Conservation (phyloP, 2,113 vertebrate genomes). For the Tringa solitaria region DNA sequence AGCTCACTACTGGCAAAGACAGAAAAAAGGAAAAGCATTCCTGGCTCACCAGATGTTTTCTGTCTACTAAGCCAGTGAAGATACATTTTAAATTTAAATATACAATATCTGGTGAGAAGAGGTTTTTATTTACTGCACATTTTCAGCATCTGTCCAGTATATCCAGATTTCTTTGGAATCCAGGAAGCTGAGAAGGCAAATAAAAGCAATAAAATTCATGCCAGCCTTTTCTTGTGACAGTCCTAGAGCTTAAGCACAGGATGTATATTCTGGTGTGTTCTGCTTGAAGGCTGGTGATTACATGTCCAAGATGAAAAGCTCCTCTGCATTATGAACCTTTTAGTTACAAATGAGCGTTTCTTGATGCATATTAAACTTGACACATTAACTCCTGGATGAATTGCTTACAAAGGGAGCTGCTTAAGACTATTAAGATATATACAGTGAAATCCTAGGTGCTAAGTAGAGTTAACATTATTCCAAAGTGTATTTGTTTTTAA, state of each 20-base stretch:
- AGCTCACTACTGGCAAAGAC: not conserved
- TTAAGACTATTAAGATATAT: slow-evolving; percentile 63
- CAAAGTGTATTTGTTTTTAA: slow-evolving; percentile 52
- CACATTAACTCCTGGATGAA: slow-evolving; percentile 62
- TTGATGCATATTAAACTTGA: slow-evolving; percentile 63
- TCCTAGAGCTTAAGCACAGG: not conserved
- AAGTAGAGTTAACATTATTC: slow-evolving; percentile 63
- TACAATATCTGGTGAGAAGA: not conserved
- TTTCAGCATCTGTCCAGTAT: not conserved
- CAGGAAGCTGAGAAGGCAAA: not conserved
- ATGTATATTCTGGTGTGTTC: not conserved
- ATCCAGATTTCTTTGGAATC: not conserved
- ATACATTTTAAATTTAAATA: not conserved
- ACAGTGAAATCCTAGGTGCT: slow-evolving; percentile 48
- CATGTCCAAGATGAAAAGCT: slow-evolving; percentile 49
- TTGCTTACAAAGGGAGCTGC: slow-evolving; percentile 58
- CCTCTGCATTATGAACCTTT: slow-evolving; percentile 53
- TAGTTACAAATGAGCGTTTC: slow-evolving; percentile 48
- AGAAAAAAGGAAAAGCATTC: not conserved
- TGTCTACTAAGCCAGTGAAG: not conserved
- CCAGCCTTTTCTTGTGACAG: not conserved
- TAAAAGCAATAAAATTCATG: not conserved
- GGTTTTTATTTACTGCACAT: not conserved
- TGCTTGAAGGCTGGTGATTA: slow-evolving; percentile 34
- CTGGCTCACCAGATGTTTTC: not conserved